Percentiles rank a stretch among this genome's conserved stretches.
These are phyloP conservation scores for Nasonia giraulti DNA, from an alignment of 1,140 invertebrate genomes.

Conservation along the genomic window DNA sequence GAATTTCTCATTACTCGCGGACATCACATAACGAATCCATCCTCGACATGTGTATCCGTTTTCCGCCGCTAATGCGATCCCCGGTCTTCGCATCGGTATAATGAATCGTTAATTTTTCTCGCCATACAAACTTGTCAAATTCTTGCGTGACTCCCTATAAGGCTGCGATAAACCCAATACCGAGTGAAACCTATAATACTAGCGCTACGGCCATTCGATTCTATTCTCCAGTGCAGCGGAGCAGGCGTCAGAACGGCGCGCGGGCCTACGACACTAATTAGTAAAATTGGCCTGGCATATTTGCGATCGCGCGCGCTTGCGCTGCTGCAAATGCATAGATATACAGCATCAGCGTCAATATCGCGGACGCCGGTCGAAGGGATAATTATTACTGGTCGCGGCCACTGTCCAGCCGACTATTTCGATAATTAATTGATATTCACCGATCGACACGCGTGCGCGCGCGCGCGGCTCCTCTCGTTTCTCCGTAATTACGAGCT, in stretches of 20 bases:
- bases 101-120: too few relatives aligned
- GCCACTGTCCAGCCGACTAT: slow-evolving; percentile 12
- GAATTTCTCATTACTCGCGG: not conserved
- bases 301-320: slow-evolving; percentile 11
- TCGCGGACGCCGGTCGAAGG: slow-evolving; percentile 5
- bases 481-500: slow-evolving; percentile 38
- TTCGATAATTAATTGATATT: slow-evolving; percentile 54
- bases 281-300: slow-evolving; percentile 39
- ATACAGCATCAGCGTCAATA: not conserved
- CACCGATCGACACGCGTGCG: slow-evolving; percentile 35
- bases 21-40: not conserved
- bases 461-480: not conserved
- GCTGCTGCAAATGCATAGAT: slow-evolving; percentile 4
- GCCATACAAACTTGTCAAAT: too few relatives aligned
- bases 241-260: not conserved
- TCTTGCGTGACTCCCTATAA: too few relatives aligned
- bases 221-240: too few relatives aligned
- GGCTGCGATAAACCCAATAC: too few relatives aligned
- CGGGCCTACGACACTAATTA: slow-evolving; percentile 18
- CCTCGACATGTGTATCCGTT: not conserved
- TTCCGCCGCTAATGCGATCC: not conserved
- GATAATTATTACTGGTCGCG: slow-evolving; percentile 45
- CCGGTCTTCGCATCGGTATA: too few relatives aligned
- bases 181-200: too few relatives aligned
- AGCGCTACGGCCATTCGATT: too few relatives aligned